phyloP scores from a whole-genome alignment of 2,797 vertebrate genomes.

The Mormyrops attenuatus region DNA sequence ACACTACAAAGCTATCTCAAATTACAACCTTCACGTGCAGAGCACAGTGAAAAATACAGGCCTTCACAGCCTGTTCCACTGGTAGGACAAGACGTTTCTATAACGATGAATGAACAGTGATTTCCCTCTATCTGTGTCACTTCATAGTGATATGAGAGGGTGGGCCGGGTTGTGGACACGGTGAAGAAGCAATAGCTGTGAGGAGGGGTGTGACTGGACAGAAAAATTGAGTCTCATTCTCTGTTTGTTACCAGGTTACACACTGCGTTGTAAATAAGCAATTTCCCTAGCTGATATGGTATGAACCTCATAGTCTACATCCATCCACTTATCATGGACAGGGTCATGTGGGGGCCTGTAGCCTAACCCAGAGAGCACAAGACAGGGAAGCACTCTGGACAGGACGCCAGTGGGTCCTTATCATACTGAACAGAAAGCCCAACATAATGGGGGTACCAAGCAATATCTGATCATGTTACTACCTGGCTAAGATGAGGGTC shows the following conservation, averaged over 20 bases:
- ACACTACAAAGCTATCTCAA: not conserved
- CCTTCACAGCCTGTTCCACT: not conserved
- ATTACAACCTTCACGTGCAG: not conserved
- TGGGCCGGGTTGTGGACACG: not conserved
- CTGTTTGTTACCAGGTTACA: not conserved
- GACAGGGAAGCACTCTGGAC: not conserved
- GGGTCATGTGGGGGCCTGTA: not conserved
- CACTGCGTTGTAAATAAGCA: not conserved
- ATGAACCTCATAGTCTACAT: not conserved
- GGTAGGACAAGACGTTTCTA: not conserved
- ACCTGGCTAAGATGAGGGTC: not conserved
- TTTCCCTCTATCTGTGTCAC: not conserved
- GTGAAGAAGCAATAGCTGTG: not conserved
- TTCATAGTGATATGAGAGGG: not conserved
- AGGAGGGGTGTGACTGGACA: not conserved
- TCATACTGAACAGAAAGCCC: not conserved
- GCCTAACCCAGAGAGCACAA: not conserved
- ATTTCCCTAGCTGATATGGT: not conserved
- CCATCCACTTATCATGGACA: not conserved
- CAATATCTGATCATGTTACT: constrained; percentile 18
- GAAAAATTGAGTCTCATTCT: not conserved
- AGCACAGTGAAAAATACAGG: not conserved
- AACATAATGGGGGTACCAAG: not conserved
- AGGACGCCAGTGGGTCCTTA: not conserved
- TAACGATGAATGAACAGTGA: not conserved